Conservation (phyloP, 2,888 invertebrate genomes). For the Chrysotoxum bicinctum region DNA sequence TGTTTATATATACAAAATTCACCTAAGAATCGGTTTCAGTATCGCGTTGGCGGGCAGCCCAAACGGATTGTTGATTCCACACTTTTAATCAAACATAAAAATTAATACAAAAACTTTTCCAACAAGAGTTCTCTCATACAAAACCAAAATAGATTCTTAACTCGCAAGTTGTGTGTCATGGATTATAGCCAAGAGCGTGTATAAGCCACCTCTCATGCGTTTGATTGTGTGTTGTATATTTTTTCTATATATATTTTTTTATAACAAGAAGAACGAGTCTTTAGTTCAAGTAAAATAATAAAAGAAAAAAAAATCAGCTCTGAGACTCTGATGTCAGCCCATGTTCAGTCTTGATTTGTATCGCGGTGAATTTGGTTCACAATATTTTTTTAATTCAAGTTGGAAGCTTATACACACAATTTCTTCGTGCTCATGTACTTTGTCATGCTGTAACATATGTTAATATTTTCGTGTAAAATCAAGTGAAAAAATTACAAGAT, state of each 20-base stretch:
- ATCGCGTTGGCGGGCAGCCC: conserved; percentile 72
- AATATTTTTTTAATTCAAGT: not conserved
- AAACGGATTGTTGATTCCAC: conserved; percentile 57
- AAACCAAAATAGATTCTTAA: conserved; percentile 52
- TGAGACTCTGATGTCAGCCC: conserved; percentile 63
- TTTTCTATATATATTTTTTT: conserved; percentile 3
- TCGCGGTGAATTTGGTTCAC: conserved; percentile 71
- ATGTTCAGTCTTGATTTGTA: conserved; percentile 70
- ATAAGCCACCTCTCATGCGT: conserved; percentile 50
- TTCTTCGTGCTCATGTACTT: not conserved
- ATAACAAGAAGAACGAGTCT: conserved; percentile 70
- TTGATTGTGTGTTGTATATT: conserved; percentile 55
- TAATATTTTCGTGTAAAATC: conserved; percentile 40
- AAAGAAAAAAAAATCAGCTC: conserved; percentile 15
- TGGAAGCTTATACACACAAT: not conserved
- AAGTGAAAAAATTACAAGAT: conserved; percentile 44
- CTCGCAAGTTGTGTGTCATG: conserved; percentile 39
- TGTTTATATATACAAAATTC: conserved; percentile 59
- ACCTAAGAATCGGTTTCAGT: conserved; percentile 62
- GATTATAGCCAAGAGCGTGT: conserved; percentile 57
- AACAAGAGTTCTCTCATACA: conserved; percentile 14
- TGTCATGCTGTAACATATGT: conserved; percentile 51
- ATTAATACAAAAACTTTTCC: not conserved
- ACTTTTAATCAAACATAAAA: not conserved
- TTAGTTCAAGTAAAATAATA: conserved; percentile 19